Percentiles rank a stretch among this genome's conserved stretches.
These are phyloP conservation scores for Acrocyrtus sp. DNA, from an alignment of 2,888 invertebrate genomes.

Conservation along the genomic window DNA sequence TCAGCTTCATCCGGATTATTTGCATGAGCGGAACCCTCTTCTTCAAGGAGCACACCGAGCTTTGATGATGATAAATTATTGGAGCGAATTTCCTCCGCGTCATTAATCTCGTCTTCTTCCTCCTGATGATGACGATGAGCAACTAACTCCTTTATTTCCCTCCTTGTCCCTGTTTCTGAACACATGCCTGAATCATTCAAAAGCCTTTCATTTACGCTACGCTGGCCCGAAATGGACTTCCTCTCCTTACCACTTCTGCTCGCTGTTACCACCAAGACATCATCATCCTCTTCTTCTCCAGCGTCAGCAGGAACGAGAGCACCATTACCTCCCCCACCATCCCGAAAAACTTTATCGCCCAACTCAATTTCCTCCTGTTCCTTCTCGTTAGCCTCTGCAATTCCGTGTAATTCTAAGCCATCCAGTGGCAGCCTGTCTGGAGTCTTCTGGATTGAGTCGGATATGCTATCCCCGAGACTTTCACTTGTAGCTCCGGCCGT, in stretches of 20 bases:
- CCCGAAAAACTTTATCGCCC: conserved; percentile 16
- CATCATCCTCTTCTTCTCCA: conserved; percentile 11
- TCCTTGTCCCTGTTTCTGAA: conserved; percentile 13
- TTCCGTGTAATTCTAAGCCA: conserved; percentile 22
- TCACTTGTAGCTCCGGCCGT: conserved; percentile 38
- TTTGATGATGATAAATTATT: conserved; percentile 51
- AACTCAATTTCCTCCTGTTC: conserved; percentile 28
- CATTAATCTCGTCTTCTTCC: no score
- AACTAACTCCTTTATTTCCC: conserved; percentile 22
- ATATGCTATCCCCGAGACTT: conserved; percentile 57
- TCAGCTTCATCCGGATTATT: conserved; percentile 25
- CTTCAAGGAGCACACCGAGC: conserved; percentile 23
- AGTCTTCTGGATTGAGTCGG: conserved; percentile 58
- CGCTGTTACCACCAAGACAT: conserved; percentile 25
- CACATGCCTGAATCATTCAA: conserved; percentile 11
- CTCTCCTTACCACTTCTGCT: not conserved
- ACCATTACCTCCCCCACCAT: not conserved
- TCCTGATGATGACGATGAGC: conserved; percentile 11
- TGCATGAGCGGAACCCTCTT: conserved; percentile 33
- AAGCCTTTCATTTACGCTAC: conserved; percentile 40
- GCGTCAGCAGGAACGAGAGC: not conserved
- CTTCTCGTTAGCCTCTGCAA: conserved; percentile 15
- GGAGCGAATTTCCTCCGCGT: conserved; percentile 45
- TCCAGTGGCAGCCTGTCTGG: conserved; percentile 29
- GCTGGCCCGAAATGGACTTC: conserved; percentile 10